A percentile compares a stretch with the other conserved stretches of the same genome.
Evolutionary conservation across 2,797 vertebrate species (phyloP).

Genomic region (Crax fasciolata): DNA sequence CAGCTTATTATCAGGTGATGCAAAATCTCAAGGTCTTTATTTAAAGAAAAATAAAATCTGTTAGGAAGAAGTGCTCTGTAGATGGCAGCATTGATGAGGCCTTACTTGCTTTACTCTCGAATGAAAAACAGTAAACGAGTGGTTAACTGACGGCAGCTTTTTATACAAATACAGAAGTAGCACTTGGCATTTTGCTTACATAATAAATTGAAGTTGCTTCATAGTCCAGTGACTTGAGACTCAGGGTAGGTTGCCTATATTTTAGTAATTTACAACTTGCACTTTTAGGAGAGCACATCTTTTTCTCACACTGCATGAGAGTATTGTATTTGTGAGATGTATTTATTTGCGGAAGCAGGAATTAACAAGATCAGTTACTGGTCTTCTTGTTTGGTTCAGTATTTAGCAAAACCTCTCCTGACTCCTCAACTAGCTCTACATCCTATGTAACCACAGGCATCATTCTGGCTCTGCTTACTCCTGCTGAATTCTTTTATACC

Average conservation of each 20-base stretch:
- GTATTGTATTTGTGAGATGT: conserved; percentile 1
- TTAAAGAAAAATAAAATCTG: neutral
- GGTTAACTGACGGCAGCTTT: neutral
- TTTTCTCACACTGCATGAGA: neutral
- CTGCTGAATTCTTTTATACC: neutral
- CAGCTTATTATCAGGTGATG: neutral
- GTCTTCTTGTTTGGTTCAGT: neutral
- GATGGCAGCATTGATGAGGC: conserved; percentile 69
- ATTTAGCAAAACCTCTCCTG: neutral
- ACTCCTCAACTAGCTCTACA: neutral
- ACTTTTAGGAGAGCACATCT: neutral
- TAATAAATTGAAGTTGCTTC: conserved; percentile 35
- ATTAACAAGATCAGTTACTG: neutral
- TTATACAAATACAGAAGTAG: neutral
- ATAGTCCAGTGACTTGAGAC: conserved; percentile 13
- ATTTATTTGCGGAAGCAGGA: neutral
- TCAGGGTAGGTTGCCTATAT: neutral
- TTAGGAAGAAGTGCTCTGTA: neutral
- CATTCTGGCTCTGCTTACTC: neutral
- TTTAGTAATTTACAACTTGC: neutral
- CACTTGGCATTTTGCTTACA: conserved; percentile 18
- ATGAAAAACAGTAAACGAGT: neutral
- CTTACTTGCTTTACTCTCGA: neutral
- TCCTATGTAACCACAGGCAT: neutral
- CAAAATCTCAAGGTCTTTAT: neutral